These are phyloP conservation scores for Rhabdophis nuchalis DNA, from an alignment of 2,797 vertebrate genomes.

Conservation along the genomic window DNA sequence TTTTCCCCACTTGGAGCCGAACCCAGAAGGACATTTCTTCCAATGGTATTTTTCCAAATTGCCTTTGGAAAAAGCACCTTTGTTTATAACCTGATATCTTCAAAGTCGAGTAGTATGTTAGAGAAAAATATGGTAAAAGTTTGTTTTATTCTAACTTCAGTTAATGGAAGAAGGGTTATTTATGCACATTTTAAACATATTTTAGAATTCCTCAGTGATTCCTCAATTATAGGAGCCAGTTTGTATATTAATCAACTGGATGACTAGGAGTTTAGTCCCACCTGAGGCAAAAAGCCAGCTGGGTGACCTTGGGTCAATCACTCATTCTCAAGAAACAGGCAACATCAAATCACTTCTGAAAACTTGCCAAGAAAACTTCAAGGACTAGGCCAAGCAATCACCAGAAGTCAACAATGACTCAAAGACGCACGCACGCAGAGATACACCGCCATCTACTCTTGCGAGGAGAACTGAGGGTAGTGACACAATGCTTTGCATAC, in stretches of 20 bases:
- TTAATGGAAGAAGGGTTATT: not conserved
- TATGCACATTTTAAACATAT: not conserved
- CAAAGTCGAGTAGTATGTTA: not conserved
- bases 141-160: not conserved
- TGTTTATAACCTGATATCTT: not conserved
- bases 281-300: not conserved
- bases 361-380: not conserved
- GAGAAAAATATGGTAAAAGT: not conserved
- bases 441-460: not conserved
- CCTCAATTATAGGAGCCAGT: not conserved
- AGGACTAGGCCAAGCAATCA: not conserved
- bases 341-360: not conserved
- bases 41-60: too few relatives aligned
- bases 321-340: not conserved
- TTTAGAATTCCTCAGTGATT: not conserved
- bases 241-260: not conserved
- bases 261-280: not conserved
- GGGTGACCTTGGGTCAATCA: not conserved
- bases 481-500: constrained; percentile 28
- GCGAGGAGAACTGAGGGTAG: constrained; percentile 13
- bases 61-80: not conserved
- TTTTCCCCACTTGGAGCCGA: too few relatives aligned
- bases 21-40: too few relatives aligned
- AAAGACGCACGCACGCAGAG: not conserved
- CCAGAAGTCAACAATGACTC: not conserved